Conservation (phyloP, 2,888 invertebrate species). For the Tricholauxania praeusta region DNA sequence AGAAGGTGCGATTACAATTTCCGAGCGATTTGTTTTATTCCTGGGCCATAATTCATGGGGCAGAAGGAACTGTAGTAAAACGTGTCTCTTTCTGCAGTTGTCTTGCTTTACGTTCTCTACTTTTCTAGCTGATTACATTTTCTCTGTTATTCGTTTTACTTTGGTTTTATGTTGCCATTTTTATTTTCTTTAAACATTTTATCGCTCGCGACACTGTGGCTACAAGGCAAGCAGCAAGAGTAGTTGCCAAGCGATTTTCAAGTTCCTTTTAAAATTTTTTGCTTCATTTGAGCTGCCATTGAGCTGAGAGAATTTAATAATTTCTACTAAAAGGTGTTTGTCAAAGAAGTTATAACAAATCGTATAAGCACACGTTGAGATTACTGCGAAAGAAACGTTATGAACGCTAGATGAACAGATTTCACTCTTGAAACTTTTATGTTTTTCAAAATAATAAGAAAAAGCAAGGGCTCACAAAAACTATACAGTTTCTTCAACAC, state of each 20-base stretch:
- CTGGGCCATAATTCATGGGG: slow-evolving; percentile 44
- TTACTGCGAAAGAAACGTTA: too few species aligned
- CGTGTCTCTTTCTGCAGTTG: slow-evolving; percentile 23
- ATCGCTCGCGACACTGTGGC: not conserved
- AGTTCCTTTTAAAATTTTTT: slow-evolving; percentile 44
- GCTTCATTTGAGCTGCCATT: slow-evolving; percentile 49
- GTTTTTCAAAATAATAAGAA: too few species aligned
- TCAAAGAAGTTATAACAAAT: not conserved
- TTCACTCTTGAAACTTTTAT: too few species aligned
- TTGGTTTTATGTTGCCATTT: slow-evolving; percentile 35
- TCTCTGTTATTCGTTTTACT: slow-evolving; percentile 22
- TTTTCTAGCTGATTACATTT: slow-evolving; percentile 27
- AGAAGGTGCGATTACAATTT: slow-evolving; percentile 52
- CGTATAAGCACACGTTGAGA: too few species aligned
- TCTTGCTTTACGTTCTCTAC: slow-evolving; percentile 29
- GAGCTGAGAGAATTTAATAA: slow-evolving; percentile 51
- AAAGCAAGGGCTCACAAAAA: too few species aligned
- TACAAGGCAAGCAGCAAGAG: not conserved
- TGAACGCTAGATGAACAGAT: too few species aligned
- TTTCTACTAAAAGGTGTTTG: slow-evolving; percentile 10
- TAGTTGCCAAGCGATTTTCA: not conserved
- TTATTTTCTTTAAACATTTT: slow-evolving; percentile 28
- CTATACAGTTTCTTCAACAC: too few species aligned
- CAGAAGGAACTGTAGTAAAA: slow-evolving; percentile 32
- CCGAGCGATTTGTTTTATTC: slow-evolving; percentile 51